phyloP scores from a whole-genome alignment of 2,113 vertebrate genomes.

The Acanthisitta chloris region DNA sequence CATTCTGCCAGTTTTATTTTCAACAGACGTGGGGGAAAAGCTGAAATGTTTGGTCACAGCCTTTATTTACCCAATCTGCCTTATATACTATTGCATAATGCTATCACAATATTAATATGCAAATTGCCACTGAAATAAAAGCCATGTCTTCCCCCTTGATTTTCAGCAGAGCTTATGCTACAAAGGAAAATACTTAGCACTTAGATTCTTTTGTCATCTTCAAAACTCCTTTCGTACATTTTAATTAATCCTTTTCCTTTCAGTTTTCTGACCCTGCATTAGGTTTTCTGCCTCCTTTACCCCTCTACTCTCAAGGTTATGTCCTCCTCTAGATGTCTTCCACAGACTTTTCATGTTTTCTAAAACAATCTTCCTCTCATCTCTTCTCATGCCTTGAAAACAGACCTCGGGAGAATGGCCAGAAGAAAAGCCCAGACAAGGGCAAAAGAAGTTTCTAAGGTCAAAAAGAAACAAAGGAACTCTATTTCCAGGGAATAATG shows the following conservation, averaged over 20 bases:
- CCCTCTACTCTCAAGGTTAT: neutral
- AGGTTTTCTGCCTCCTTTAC: neutral
- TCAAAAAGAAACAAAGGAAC: neutral
- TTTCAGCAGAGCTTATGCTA: constrained; percentile 18
- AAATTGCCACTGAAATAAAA: constrained; percentile 48
- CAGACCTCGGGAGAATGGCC: neutral
- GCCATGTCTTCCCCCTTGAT: neutral
- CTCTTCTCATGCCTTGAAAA: neutral
- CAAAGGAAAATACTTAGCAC: constrained; percentile 20
- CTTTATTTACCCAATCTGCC: constrained; percentile 56
- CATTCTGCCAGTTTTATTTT: constrained; percentile 49
- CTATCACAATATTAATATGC: constrained; percentile 59
- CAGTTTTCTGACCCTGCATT: neutral
- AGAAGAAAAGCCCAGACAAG: neutral
- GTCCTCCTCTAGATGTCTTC: neutral
- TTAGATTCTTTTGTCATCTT: constrained; percentile 23
- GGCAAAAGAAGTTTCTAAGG: neutral
- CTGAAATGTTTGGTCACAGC: constrained; percentile 39
- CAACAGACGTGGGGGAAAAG: neutral
- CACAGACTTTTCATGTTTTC: neutral
- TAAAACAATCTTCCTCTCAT: neutral
- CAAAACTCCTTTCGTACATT: neutral
- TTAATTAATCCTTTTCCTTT: constrained; percentile 46
- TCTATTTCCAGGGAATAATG: neutral
- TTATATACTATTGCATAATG: constrained; percentile 50